Conservation (phyloP, 2,113 vertebrate genomes). For the Periophthalmus modestus region DNA sequence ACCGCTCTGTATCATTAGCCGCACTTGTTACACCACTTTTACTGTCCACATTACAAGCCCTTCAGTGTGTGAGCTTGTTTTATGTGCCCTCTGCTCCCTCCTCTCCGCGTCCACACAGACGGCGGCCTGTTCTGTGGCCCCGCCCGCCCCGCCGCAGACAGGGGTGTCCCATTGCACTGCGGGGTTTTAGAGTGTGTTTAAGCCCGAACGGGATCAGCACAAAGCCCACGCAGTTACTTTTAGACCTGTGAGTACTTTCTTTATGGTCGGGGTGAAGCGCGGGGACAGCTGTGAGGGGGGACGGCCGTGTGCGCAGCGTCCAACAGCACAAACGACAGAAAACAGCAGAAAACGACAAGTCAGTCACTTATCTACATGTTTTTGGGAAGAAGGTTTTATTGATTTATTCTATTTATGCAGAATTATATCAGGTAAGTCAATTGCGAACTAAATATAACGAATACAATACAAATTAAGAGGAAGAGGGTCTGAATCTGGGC, state of each 20-base stretch:
- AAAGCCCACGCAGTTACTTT: slow-evolving; percentile 59
- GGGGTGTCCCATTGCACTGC: slow-evolving; percentile 62
- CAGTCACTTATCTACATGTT: too few relatives aligned
- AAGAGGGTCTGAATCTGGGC: too few relatives aligned
- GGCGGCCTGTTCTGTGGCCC: slow-evolving; percentile 40
- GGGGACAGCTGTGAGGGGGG: slow-evolving; percentile 37
- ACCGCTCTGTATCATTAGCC: not conserved
- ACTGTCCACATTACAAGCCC: slow-evolving; percentile 3
- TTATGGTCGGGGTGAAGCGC: slow-evolving; percentile 20
- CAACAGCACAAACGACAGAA: not conserved
- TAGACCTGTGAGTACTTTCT: slow-evolving; percentile 69
- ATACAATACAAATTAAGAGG: too few relatives aligned
- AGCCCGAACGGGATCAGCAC: slow-evolving; percentile 65
- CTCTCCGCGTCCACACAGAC: slow-evolving; percentile 27
- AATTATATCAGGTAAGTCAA: too few relatives aligned
- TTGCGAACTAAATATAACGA: too few relatives aligned
- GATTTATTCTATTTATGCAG: too few relatives aligned
- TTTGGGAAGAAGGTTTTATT: too few relatives aligned
- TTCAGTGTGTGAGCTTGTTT: not conserved
- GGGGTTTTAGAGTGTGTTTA: slow-evolving; percentile 62
- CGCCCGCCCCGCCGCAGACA: slow-evolving; percentile 53
- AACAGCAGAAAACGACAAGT: too few relatives aligned
- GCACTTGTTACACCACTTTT: not conserved
- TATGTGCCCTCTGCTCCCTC: not conserved
- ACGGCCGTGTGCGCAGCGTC: not conserved